These are phyloP conservation scores for Heteromurus nitidus DNA, from an alignment of 2,888 invertebrate species.

Conservation along the genomic window DNA sequence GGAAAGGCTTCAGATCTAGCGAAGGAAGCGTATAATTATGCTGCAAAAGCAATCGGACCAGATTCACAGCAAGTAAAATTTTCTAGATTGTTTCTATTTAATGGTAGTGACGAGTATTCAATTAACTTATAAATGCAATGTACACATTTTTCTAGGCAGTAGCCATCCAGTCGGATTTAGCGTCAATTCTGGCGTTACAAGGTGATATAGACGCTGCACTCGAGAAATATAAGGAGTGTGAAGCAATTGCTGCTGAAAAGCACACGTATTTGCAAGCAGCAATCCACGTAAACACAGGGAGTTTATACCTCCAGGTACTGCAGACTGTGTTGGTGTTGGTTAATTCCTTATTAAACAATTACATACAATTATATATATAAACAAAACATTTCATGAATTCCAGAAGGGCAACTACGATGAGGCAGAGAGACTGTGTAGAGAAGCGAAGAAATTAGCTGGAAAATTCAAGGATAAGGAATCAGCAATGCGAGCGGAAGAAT, in stretches of 20 bases:
- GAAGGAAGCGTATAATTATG: conserved; percentile 67
- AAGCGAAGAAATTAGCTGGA: conserved; percentile 68
- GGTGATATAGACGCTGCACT: conserved; percentile 71
- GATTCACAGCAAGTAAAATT: conserved; percentile 70
- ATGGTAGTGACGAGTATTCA: background rate
- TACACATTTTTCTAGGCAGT: conserved; percentile 54
- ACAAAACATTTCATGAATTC: conserved; percentile 3
- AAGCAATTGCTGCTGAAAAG: conserved; percentile 68
- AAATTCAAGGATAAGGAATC: conserved; percentile 67
- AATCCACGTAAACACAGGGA: conserved; percentile 70
- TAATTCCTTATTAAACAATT: background rate
- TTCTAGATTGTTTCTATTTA: background rate
- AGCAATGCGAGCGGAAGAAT: conserved; percentile 68
- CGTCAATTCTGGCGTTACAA: conserved; percentile 68
- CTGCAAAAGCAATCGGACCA: conserved; percentile 66
- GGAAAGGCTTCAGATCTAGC: conserved; percentile 59
- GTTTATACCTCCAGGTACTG: conserved; percentile 71
- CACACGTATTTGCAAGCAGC: conserved; percentile 68
- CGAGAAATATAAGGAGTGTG: conserved; percentile 65
- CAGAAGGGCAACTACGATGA: conserved; percentile 72
- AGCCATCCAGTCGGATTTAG: conserved; percentile 65
- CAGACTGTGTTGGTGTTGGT: too few relatives aligned
- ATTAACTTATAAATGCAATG: background rate
- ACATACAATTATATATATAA: background rate
- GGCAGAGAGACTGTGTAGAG: conserved; percentile 70